Conservation (phyloP, 1,140 invertebrate genomes). For the Sinella curviseta region DNA sequence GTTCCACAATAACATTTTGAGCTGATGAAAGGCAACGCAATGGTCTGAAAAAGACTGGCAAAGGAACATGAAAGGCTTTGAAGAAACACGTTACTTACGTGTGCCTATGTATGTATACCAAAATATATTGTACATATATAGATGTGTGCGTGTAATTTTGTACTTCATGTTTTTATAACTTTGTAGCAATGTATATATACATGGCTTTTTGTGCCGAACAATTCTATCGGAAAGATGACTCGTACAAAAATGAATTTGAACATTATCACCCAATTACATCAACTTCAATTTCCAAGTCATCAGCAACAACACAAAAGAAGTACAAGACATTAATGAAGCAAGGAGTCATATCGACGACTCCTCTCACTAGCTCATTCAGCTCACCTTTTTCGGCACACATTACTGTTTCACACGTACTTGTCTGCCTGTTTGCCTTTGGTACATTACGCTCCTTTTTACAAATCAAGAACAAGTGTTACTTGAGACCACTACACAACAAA, state of each 20-base stretch:
- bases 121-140: too few relatives aligned
- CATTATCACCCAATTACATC: conserved; percentile 23
- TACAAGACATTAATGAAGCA: conserved; percentile 5
- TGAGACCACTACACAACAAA: not conserved
- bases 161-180: too few relatives aligned
- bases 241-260: not conserved
- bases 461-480: not conserved
- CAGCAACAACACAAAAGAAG: conserved; percentile 7
- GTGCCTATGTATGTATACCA: too few relatives aligned
- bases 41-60: not conserved
- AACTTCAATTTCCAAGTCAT: conserved; percentile 20
- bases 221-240: not conserved
- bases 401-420: not conserved
- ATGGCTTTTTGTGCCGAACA: too few relatives aligned
- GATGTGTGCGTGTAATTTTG: too few relatives aligned
- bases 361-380: not conserved
- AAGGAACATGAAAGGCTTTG: too few relatives aligned
- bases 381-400: not conserved
- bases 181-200: too few relatives aligned
- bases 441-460: not conserved
- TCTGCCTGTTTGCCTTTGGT: not conserved
- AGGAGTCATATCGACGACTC: conserved; percentile 2
- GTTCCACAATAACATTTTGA: not conserved
- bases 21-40: not conserved
- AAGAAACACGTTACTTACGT: too few relatives aligned